Percentiles rank a stretch among this genome's conserved stretches.
Evolutionary conservation across 2,797 vertebrate species (phyloP).

Genomic region (Hyperoplus lanceolatus): DNA sequence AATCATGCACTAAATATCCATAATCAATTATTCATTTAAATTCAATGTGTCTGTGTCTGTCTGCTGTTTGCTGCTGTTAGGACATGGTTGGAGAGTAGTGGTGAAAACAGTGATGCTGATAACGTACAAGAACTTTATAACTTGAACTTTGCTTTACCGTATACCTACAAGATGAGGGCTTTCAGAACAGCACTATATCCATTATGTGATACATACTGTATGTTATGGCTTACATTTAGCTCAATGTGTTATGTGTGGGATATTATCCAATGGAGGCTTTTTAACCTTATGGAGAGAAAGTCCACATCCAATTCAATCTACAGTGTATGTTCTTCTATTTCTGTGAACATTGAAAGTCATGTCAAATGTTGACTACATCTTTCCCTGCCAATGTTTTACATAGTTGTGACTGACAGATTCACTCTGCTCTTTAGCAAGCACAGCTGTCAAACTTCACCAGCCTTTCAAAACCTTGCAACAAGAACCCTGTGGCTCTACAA

Average conservation of each 20-base stretch:
- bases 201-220: background rate
- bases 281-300: background rate
- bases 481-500: constrained; percentile 27
- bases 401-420: constrained; percentile 46
- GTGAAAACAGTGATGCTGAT: no score
- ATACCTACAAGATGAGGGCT: background rate
- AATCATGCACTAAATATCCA: background rate
- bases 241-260: background rate
- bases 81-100: no score
- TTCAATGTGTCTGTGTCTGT: background rate
- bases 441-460: constrained; percentile 31
- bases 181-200: background rate
- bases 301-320: background rate
- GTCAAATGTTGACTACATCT: constrained; percentile 23
- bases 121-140: no score
- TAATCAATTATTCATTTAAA: background rate
- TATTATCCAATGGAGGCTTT: background rate
- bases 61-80: background rate
- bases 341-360: background rate
- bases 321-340: background rate
- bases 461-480: constrained; percentile 44
- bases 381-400: constrained; percentile 34
- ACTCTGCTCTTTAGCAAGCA: constrained; percentile 35
- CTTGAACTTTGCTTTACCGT: no score
- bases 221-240: background rate